phyloP scores from a whole-genome alignment of 2,888 invertebrate species.

The Caenorhabditis sp. region DNA sequence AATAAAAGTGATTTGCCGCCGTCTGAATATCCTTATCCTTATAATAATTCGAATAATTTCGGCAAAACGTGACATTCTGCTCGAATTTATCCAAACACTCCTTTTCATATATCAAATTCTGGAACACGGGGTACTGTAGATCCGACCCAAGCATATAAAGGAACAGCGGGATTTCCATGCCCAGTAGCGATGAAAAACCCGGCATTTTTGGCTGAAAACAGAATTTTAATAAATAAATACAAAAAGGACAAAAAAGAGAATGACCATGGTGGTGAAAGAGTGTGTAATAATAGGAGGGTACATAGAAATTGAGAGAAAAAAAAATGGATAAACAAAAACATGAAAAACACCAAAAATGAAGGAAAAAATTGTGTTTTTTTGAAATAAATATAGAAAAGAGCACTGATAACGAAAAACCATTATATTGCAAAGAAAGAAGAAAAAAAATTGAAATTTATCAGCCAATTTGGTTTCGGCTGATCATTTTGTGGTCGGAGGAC shows the following conservation, averaged over 20 bases:
- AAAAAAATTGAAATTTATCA: not conserved
- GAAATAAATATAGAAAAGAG: no score
- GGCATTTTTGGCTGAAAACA: not conserved
- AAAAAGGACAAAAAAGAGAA: no score
- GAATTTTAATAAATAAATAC: no score
- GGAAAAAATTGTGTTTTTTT: no score
- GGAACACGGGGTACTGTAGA: conserved; percentile 70
- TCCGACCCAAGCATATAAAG: conserved; percentile 72
- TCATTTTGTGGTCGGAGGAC: not conserved
- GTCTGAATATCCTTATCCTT: conserved; percentile 69
- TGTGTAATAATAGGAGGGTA: no score
- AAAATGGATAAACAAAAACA: no score
- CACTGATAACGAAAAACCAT: no score
- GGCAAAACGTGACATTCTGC: conserved; percentile 53
- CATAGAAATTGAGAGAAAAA: no score
- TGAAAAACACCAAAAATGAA: no score
- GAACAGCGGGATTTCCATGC: conserved; percentile 72
- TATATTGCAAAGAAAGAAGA: no score
- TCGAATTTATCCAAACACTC: conserved; percentile 64
- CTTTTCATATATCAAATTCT: conserved; percentile 72
- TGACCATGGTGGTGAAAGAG: no score
- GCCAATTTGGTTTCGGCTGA: not conserved
- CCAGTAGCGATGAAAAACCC: conserved; percentile 24
- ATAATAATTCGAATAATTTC: conserved; percentile 54
- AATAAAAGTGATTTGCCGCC: conserved; percentile 71